Evolutionary conservation across 92 coral and sea anemone species (phyloP).

Genomic region (Heteractis magnifica): DNA sequence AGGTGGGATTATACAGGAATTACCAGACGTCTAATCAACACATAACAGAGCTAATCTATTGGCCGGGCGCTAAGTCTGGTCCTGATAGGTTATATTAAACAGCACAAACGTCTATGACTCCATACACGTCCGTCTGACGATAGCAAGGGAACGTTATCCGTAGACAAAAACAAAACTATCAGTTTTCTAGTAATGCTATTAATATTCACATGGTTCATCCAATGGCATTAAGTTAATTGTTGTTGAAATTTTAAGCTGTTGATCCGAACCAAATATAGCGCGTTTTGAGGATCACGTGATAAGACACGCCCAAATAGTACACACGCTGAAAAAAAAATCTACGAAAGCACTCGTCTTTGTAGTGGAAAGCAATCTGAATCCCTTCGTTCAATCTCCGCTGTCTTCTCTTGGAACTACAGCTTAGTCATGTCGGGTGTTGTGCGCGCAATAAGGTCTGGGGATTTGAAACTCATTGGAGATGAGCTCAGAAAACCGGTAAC

Average conservation of each 20-base stretch:
- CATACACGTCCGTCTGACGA: background rate
- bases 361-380: background rate
- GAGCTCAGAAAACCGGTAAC: slow-evolving; percentile 73
- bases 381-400: background rate
- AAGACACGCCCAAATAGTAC: background rate
- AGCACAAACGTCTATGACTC: background rate
- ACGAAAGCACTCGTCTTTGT: background rate
- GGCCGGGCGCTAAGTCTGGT: background rate
- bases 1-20: background rate
- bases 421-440: slow-evolving; percentile 38
- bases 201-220: slow-evolving; percentile 9
- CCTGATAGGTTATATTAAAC: background rate
- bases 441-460: slow-evolving; percentile 79
- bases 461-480: slow-evolving; percentile 53
- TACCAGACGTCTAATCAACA: background rate
- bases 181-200: background rate
- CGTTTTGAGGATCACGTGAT: background rate
- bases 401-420: background rate
- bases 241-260: background rate
- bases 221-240: background rate
- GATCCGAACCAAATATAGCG: slow-evolving; percentile 4
- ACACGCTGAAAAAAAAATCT: background rate
- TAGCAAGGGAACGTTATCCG: no score
- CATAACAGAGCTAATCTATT: slow-evolving; percentile 10
- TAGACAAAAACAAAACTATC: slow-evolving; percentile 26